Base-by-base conservation (phyloP, 2,797 vertebrate species). In the Gymnoscopelus braueri region DNA sequence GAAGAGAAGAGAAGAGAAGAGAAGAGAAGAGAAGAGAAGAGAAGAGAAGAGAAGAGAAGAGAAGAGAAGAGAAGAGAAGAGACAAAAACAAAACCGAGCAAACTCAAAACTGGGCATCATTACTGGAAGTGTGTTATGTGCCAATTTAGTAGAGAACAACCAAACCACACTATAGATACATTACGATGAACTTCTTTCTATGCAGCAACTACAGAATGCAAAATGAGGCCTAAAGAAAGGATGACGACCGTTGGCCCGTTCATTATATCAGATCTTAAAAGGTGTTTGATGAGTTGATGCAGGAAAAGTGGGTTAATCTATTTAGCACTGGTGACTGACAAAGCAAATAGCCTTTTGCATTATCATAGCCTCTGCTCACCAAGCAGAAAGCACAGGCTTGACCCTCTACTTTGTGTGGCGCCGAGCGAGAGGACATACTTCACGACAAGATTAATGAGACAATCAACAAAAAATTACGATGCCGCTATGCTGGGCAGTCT, bases 401-500 rank as follows among this genome's bases (percentile, higher is more conserved):
- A 67, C 64, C 65, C 65, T 39, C 24, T 24, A 5, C 35, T 62
- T 65, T 52, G 39, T 8, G n/a, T 58, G 19, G 39, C 68, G 29
- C 57, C 63, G 71, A 47, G 32, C 60, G 49, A 66, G 72, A 73
- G 67, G 54, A 68, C 60, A 61, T 67, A 69, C 74, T 76, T 67
- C 65, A 71, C 60, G 12, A 13, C 48, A 54, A 76, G 72, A 83
- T 81, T 70, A 77, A 87, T 75, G 80, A 79, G 29, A 72, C 49
- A 54, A 76, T 81, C 71, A 75, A 69, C 60, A 48, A 49, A 47
- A 77, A 71, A 74, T 68, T 32, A 71, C 73, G 74, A 52, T 60
- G 44, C 56, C 58, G 62, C 71, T 59, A 59, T 69, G 60, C 76
- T 44, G 65, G 73, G 23, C 69, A 53, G 72, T 60, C 67, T 71